phyloP scores from a whole-genome alignment of 1,140 invertebrate genomes.

The Trachymyrmex cornetzi region DNA sequence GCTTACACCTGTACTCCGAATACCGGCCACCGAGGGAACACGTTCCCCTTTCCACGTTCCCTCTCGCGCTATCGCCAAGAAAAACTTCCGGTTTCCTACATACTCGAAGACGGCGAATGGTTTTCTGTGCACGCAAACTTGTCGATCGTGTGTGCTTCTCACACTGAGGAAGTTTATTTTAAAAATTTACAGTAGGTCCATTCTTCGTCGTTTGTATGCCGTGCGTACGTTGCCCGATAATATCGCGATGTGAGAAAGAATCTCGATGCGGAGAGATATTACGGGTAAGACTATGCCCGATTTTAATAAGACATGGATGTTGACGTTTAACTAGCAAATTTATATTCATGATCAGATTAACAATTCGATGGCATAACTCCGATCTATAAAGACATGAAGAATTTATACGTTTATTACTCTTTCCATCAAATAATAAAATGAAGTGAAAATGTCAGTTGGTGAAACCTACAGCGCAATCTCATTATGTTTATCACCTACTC shows the following conservation, averaged over 20 bases:
- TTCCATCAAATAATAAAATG: neutral
- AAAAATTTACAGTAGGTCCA: conserved; percentile 42
- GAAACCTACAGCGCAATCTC: neutral
- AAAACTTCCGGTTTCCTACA: conserved; percentile 70
- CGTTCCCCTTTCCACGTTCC: neutral
- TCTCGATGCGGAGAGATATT: conserved; percentile 26
- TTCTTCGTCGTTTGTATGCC: conserved; percentile 39
- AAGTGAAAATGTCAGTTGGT: neutral
- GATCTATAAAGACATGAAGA: neutral
- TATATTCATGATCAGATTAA: neutral
- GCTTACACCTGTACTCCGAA: conserved; percentile 68
- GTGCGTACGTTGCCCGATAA: conserved; percentile 1
- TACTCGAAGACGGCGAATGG: conserved; percentile 43
- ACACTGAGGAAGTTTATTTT: conserved; percentile 58
- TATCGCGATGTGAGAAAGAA: conserved; percentile 35
- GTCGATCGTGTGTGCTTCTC: conserved; percentile 52
- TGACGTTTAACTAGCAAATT: conserved; percentile 4
- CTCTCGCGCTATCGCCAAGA: conserved; percentile 65
- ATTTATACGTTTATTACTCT: neutral
- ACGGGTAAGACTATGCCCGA: neutral
- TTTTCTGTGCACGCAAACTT: conserved; percentile 49
- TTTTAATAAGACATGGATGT: conserved; percentile 9
- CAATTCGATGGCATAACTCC: neutral
- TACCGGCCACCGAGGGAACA: conserved; percentile 26
- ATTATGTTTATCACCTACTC: neutral